Conservation (phyloP, 2,888 invertebrate species). For the Limulus polyphemus region DNA sequence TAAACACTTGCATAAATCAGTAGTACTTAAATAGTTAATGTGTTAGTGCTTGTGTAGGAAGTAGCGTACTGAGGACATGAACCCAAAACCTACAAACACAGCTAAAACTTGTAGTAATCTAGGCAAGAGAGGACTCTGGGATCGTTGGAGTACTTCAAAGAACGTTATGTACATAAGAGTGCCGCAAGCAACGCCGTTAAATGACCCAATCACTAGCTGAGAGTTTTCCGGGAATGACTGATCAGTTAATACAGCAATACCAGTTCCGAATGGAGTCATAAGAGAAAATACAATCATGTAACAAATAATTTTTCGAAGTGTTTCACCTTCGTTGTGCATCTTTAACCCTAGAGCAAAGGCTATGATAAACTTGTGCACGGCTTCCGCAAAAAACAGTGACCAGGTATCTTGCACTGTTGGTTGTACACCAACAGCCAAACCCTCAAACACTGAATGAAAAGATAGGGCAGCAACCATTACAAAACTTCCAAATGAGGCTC, state of each 20-base stretch:
- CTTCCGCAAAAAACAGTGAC: constrained; percentile 70
- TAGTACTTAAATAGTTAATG: too few species aligned
- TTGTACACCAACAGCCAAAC: constrained; percentile 65
- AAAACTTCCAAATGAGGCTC: constrained; percentile 42
- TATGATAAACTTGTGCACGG: constrained; percentile 71
- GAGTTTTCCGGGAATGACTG: not conserved
- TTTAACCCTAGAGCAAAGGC: constrained; percentile 45
- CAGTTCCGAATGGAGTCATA: not conserved
- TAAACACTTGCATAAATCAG: too few species aligned
- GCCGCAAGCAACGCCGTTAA: constrained; percentile 24
- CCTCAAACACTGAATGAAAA: constrained; percentile 74
- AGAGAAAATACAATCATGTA: constrained; percentile 1
- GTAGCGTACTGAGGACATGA: not conserved
- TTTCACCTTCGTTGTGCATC: not conserved
- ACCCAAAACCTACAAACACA: constrained; percentile 7
- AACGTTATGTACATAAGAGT: constrained; percentile 24
- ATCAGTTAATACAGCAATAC: not conserved
- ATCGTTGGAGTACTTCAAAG: constrained; percentile 24
- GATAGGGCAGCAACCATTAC: constrained; percentile 68
- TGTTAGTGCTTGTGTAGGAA: too few species aligned
- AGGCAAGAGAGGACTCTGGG: constrained; percentile 6
- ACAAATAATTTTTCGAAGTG: not conserved
- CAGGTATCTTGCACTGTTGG: constrained; percentile 54
- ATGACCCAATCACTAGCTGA: not conserved
- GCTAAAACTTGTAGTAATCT: constrained; percentile 7